Conservation (phyloP, 1,140 invertebrate species). For the Tetramorium alpestre region DNA sequence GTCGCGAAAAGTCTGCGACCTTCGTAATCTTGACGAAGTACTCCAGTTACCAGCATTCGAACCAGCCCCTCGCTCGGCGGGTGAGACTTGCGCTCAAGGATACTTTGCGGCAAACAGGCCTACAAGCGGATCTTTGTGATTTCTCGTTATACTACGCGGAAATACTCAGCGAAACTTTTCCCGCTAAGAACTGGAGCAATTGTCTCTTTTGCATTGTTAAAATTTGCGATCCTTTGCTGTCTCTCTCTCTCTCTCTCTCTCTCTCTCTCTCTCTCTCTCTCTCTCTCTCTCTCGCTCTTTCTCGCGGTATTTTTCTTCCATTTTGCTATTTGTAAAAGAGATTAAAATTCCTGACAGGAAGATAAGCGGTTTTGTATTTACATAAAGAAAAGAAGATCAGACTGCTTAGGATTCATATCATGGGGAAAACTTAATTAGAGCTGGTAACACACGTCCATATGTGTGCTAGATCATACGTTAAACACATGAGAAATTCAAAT, state of each 20-base stretch:
- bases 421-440: slow-evolving; percentile 11
- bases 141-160: not conserved
- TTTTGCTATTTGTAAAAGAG: not conserved
- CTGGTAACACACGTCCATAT: not conserved
- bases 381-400: not conserved
- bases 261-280: not conserved
- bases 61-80: not conserved
- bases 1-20: not conserved
- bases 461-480: not conserved
- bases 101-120: not conserved
- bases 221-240: not conserved
- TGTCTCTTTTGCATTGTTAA: slow-evolving; percentile 2
- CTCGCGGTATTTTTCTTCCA: not conserved
- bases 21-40: slow-evolving; percentile 33
- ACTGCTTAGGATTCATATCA: not conserved
- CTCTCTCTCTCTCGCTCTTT: not conserved
- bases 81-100: slow-evolving; percentile 34
- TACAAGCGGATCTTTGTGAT: slow-evolving; percentile 4
- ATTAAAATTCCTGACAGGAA: slow-evolving; percentile 26
- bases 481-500: not conserved
- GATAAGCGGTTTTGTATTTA: slow-evolving; percentile 31
- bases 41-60: slow-evolving; percentile 17
- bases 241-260: not conserved
- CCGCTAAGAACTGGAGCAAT: not conserved
- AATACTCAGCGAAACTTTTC: slow-evolving; percentile 14